Conservation (phyloP, 1,140 invertebrate species). For the Pseudomyrmex gracilis region DNA sequence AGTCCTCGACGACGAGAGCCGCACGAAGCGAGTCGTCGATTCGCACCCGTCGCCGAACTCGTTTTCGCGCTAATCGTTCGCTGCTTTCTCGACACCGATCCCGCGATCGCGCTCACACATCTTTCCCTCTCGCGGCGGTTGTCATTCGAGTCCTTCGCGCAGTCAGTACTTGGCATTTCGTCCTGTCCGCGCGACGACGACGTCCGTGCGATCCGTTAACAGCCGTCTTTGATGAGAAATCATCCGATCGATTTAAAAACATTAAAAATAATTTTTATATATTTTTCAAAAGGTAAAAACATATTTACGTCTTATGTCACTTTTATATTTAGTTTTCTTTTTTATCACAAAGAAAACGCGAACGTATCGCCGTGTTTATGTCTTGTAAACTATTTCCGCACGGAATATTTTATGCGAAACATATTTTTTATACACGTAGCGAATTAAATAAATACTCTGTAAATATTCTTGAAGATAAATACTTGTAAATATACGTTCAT, state of each 20-base stretch:
- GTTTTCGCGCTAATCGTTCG: conserved; percentile 74
- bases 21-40: conserved; percentile 53
- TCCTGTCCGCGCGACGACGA: conserved; percentile 17
- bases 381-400: no score
- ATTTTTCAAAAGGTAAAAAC: not conserved
- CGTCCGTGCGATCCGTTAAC: conserved; percentile 16
- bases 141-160: conserved; percentile 53
- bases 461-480: conserved; percentile 3
- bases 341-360: no score
- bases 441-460: not conserved
- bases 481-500: conserved; percentile 19
- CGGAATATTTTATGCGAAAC: no score
- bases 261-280: no score
- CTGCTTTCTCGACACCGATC: conserved; percentile 71
- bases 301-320: not conserved
- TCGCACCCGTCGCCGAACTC: conserved; percentile 68
- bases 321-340: not conserved
- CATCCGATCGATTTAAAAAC: not conserved
- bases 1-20: conserved; percentile 23
- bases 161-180: conserved; percentile 39
- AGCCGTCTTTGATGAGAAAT: conserved; percentile 11
- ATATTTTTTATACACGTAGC: not conserved
- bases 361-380: no score
- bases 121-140: conserved; percentile 49
- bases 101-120: conserved; percentile 60